phyloP scores from a whole-genome alignment of 2,888 invertebrate species.

The Orthonevra nobilis region DNA sequence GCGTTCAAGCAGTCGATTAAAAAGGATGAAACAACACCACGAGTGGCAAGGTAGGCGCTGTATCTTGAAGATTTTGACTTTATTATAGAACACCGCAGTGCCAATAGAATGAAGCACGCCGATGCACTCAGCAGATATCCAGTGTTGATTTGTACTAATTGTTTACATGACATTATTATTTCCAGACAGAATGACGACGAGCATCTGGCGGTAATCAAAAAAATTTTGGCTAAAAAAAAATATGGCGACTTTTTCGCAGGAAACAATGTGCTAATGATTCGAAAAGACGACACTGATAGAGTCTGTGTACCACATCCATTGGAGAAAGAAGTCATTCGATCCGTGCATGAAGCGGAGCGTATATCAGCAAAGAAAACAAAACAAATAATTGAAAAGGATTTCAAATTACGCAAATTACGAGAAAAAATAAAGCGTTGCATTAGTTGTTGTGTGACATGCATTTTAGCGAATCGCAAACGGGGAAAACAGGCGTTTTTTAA shows the following conservation, averaged over 20 bases:
- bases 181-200: no score
- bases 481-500: slow-evolving; percentile 76
- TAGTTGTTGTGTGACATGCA: slow-evolving; percentile 60
- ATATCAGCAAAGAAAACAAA: slow-evolving; percentile 41
- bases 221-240: slow-evolving; percentile 17
- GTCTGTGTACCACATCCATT: slow-evolving; percentile 38
- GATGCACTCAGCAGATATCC: slow-evolving; percentile 62
- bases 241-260: slow-evolving; percentile 14
- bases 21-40: no score
- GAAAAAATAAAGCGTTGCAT: slow-evolving; percentile 40
- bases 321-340: slow-evolving; percentile 48
- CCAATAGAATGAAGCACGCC: slow-evolving; percentile 54
- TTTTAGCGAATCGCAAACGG: slow-evolving; percentile 65
- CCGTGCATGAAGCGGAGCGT: slow-evolving; percentile 47
- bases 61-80: slow-evolving; percentile 69
- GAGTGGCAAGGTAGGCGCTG: slow-evolving; percentile 59
- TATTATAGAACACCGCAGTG: slow-evolving; percentile 64
- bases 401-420: slow-evolving; percentile 56
- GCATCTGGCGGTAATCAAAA: no score
- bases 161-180: slow-evolving; percentile 1
- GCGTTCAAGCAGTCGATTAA: slow-evolving; percentile 66
- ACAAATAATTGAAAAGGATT: slow-evolving; percentile 37
- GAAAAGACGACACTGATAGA: slow-evolving; percentile 28
- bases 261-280: slow-evolving; percentile 30
- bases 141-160: no score